Evolutionary conservation across 2,113 vertebrate species (phyloP).

Genomic region (Rissa tridactyla): DNA sequence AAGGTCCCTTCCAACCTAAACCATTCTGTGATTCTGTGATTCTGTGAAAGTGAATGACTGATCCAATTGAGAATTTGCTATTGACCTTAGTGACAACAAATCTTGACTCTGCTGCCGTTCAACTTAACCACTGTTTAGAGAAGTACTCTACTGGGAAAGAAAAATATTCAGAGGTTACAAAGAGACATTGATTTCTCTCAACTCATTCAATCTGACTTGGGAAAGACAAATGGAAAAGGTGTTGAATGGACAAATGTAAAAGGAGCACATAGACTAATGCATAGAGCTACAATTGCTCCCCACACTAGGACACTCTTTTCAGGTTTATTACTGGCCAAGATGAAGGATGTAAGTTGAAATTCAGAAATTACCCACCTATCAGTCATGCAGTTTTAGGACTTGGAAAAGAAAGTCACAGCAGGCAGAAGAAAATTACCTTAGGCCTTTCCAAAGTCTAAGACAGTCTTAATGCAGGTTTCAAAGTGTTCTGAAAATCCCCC

Average conservation of each 20-base stretch:
- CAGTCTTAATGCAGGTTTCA: constrained; percentile 2
- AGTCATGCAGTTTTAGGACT: background rate
- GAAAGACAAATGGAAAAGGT: constrained; percentile 31
- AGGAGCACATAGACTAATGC: background rate
- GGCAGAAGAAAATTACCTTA: constrained; percentile 16
- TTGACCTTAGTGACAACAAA: background rate
- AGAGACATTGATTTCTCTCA: constrained; percentile 26
- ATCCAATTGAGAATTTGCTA: background rate
- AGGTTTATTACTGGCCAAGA: background rate
- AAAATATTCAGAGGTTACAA: background rate
- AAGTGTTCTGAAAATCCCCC: background rate
- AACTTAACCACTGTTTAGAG: background rate
- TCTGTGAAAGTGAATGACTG: background rate
- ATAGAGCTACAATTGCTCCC: background rate
- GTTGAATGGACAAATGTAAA: background rate
- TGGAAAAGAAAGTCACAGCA: constrained; percentile 21
- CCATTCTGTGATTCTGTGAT: no score
- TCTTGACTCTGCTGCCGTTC: background rate
- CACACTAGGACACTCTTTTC: background rate
- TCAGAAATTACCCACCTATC: background rate
- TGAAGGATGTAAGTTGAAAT: background rate
- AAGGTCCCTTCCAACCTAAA: no score
- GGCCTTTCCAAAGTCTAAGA: background rate
- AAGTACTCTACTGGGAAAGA: background rate
- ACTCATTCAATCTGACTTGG: background rate